Percentiles rank a stretch among this genome's conserved stretches.
Conservation (phyloP, 2,797 vertebrate genomes). For the Coreius guichenoti region DNA sequence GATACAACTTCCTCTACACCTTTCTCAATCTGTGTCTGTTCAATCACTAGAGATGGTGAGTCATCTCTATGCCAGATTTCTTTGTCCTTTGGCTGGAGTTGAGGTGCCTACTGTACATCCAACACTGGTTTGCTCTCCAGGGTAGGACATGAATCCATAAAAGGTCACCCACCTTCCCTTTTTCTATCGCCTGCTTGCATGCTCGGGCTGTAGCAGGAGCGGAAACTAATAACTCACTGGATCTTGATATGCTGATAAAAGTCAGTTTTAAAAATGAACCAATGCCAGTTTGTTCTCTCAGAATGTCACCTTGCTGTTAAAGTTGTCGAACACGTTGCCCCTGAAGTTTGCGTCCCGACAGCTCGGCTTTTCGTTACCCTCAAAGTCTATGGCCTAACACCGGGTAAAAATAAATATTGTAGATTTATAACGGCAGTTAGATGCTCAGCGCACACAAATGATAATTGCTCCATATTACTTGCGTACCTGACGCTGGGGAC, state of each 20-base stretch:
- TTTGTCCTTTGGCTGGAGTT: constrained; percentile 39
- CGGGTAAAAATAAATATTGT: constrained; percentile 33
- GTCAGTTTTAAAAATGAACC: constrained; percentile 24
- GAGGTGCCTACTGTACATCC: constrained; percentile 30
- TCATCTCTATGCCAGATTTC: constrained; percentile 22
- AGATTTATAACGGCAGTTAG: constrained; percentile 29
- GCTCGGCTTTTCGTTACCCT: constrained; percentile 7
- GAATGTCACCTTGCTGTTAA: constrained; percentile 50
- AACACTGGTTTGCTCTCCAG: constrained; percentile 35
- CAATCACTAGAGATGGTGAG: constrained; percentile 9
- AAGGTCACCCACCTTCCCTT: constrained; percentile 44
- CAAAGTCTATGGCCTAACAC: constrained; percentile 40
- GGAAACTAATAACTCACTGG: constrained; percentile 22
- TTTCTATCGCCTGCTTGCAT: neutral
- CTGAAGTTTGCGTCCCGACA: constrained; percentile 15
- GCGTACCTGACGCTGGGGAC: neutral
- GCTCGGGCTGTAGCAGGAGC: neutral
- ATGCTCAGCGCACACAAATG: constrained; percentile 16
- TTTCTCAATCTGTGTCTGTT: constrained; percentile 1
- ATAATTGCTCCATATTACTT: constrained; percentile 46
- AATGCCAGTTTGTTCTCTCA: constrained; percentile 32
- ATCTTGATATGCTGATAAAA: constrained; percentile 37
- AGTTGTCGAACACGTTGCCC: constrained; percentile 25
- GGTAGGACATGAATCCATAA: constrained; percentile 15
- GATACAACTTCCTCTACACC: neutral